Evolutionary conservation across 2,888 invertebrate genomes (phyloP).

Genomic region (Phalera bucephala): DNA sequence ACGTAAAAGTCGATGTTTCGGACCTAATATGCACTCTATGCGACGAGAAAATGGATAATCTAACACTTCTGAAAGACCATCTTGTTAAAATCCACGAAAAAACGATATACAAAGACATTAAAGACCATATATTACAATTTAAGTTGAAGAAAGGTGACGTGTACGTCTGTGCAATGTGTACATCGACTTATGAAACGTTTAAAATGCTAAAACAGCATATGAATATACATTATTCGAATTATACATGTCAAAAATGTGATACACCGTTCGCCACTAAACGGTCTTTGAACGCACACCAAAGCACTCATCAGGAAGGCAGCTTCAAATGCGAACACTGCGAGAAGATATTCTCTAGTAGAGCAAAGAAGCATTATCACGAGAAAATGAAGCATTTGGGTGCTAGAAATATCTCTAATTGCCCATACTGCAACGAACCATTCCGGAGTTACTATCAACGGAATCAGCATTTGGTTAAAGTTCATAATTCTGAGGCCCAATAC

Average conservation of each 20-base stretch:
- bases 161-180: slow-evolving; percentile 62
- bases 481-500: slow-evolving; percentile 65
- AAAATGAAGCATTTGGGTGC: slow-evolving; percentile 67
- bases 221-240: slow-evolving; percentile 68
- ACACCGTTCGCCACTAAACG: slow-evolving; percentile 59
- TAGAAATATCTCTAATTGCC: slow-evolving; percentile 64
- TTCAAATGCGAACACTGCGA: slow-evolving; percentile 69
- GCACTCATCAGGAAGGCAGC: slow-evolving; percentile 59
- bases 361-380: slow-evolving; percentile 66
- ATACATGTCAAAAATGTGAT: slow-evolving; percentile 55
- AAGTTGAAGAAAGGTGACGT: slow-evolving; percentile 62
- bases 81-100: slow-evolving; percentile 50
- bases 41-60: slow-evolving; percentile 37
- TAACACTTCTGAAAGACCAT: slow-evolving; percentile 49
- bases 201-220: slow-evolving; percentile 74
- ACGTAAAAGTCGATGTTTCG: slow-evolving; percentile 53
- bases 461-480: slow-evolving; percentile 66
- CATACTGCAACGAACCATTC: slow-evolving; percentile 62
- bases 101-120: slow-evolving; percentile 52
- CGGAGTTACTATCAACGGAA: slow-evolving; percentile 69
- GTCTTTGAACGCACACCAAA: slow-evolving; percentile 54
- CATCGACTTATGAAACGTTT: slow-evolving; percentile 65
- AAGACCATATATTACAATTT: slow-evolving; percentile 65
- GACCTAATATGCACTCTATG: slow-evolving; percentile 54
- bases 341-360: slow-evolving; percentile 56